Evolutionary conservation across 1,140 invertebrate genomes (phyloP).

Genomic region (Drosophila auraria): DNA sequence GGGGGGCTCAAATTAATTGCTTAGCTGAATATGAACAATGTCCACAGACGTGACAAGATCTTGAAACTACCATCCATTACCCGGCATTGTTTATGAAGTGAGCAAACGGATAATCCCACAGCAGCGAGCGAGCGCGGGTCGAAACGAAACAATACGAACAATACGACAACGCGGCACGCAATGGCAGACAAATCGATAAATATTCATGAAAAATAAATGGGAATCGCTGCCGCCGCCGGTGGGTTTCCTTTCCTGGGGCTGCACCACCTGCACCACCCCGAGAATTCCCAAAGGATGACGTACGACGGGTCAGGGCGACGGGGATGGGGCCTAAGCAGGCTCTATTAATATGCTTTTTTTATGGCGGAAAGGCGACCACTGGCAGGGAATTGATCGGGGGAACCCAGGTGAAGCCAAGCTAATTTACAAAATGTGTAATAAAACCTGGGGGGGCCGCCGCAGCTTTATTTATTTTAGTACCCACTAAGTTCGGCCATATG

Average conservation of each 20-base stretch:
- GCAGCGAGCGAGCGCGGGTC: not conserved
- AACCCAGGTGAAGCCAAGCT: conserved; percentile 38
- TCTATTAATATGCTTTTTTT: conserved; percentile 70
- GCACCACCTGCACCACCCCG: conserved; percentile 3
- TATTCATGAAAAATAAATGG: conserved; percentile 79
- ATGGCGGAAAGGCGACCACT: conserved; percentile 12
- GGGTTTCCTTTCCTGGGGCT: not conserved
- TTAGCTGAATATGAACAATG: conserved; percentile 10
- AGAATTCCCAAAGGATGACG: conserved; percentile 71
- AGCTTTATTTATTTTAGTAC: conserved; percentile 47
- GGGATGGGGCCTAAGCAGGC: conserved; percentile 11
- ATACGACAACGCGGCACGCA: conserved; percentile 46
- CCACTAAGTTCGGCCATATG: conserved; percentile 35
- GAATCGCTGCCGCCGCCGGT: conserved; percentile 35
- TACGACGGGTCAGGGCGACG: conserved; percentile 30
- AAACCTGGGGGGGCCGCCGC: conserved; percentile 16
- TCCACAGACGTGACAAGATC: conserved; percentile 9
- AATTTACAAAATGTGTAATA: conserved; percentile 74
- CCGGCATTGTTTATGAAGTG: conserved; percentile 6
- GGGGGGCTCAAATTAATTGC: not conserved
- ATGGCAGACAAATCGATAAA: conserved; percentile 74
- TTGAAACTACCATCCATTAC: conserved; percentile 1
- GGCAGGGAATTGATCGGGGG: conserved; percentile 31
- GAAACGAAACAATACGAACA: not conserved
- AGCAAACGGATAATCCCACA: conserved; percentile 22